A percentile compares a stretch with the other conserved stretches of the same genome.
Evolutionary conservation across 1,140 invertebrate species (phyloP).

Genomic region (Magallana angulata): DNA sequence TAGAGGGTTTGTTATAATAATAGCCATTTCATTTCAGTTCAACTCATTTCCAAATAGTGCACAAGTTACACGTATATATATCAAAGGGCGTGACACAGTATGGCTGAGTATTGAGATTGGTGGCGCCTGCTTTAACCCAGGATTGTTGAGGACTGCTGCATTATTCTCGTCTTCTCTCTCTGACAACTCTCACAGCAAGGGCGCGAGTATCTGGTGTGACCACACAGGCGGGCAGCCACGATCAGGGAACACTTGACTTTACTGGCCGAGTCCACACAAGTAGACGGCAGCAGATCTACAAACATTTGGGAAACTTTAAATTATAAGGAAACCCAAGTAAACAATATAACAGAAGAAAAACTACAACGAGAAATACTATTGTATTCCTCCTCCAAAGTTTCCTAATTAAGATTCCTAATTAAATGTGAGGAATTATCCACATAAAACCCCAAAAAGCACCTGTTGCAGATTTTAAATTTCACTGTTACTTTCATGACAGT

Average conservation of each 20-base stretch:
- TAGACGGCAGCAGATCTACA: slow-evolving; percentile 50
- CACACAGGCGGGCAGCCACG: slow-evolving; percentile 62
- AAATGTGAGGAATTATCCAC: too few species aligned
- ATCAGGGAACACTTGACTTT: slow-evolving; percentile 65
- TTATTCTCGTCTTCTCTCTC: not conserved
- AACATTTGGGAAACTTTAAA: slow-evolving; percentile 25
- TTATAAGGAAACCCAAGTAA: too few species aligned
- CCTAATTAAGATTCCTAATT: not conserved
- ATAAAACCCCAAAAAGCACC: too few species aligned
- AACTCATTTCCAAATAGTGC: not conserved
- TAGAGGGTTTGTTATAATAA: not conserved
- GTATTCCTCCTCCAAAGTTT: not conserved
- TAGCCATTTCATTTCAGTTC: not conserved
- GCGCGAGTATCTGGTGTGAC: slow-evolving; percentile 57
- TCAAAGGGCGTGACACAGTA: not conserved
- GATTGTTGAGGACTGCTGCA: not conserved
- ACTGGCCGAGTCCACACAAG: slow-evolving; percentile 59
- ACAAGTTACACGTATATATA: not conserved
- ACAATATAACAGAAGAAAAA: too few species aligned
- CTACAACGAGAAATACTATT: not conserved
- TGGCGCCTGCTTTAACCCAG: not conserved
- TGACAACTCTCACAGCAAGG: slow-evolving; percentile 34
- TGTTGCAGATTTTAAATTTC: too few species aligned
- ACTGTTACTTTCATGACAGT: too few species aligned
- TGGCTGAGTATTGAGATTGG: slow-evolving; percentile 12